These are phyloP conservation scores for Tetraodon nigroviridis DNA, from an alignment of 2,113 vertebrate species.

Conservation along the genomic window DNA sequence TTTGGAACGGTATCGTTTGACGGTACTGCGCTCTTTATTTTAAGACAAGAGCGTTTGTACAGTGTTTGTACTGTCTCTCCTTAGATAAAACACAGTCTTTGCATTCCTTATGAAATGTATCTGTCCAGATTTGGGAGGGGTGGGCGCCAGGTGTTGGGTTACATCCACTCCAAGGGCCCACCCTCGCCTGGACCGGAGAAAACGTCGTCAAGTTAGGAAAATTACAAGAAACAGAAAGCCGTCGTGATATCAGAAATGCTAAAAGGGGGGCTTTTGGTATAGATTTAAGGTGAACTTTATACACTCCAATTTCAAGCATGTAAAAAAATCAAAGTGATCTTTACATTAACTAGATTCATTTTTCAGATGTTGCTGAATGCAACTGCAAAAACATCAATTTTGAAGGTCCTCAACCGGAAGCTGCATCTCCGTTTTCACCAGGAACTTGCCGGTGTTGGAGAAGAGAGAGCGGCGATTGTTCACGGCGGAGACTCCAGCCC, in stretches of 20 bases:
- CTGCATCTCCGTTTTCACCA: fast-evolving
- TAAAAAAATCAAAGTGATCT: too few species aligned
- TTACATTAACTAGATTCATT: too few species aligned
- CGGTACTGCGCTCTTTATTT: conserved; percentile 61
- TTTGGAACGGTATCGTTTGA: conserved; percentile 54
- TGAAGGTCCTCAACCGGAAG: conserved; percentile 40
- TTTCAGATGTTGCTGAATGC: too few species aligned
- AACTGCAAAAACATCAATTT: conserved; percentile 5
- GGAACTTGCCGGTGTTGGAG: conserved; percentile 9
- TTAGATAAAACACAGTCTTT: conserved; percentile 72
- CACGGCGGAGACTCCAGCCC: conserved; percentile 44
- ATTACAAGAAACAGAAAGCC: neutral
- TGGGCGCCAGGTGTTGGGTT: conserved; percentile 75
- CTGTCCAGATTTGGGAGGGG: conserved; percentile 71
- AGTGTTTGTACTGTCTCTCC: conserved; percentile 67
- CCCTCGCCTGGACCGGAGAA: conserved; percentile 39
- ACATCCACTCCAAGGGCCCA: conserved; percentile 67
- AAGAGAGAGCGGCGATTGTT: conserved; percentile 48
- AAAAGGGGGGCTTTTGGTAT: conserved; percentile 16
- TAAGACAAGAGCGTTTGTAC: conserved; percentile 64
- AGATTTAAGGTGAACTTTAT: neutral
- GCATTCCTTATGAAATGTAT: conserved; percentile 73
- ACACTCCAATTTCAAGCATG: too few species aligned
- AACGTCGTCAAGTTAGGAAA: conserved; percentile 3
- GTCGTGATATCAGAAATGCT: conserved; percentile 1